Percentiles rank a stretch among this genome's conserved stretches.
These are phyloP conservation scores for Diploptera punctata DNA, from an alignment of 2,888 invertebrate genomes.

Conservation along the genomic window DNA sequence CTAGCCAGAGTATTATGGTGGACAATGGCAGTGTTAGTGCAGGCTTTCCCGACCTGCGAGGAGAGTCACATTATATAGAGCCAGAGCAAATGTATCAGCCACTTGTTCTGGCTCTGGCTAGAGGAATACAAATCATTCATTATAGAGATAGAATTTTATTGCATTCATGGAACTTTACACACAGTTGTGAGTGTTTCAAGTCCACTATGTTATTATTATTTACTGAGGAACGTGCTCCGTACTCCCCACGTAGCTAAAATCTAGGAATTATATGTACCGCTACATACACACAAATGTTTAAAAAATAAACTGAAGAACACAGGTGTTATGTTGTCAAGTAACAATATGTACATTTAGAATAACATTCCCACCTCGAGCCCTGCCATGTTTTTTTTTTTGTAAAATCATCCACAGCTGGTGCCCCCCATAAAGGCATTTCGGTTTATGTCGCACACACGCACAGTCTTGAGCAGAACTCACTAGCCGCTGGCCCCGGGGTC, in stretches of 20 bases:
- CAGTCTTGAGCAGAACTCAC: constrained; percentile 17
- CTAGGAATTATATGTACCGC: constrained; percentile 43
- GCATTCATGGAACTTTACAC: constrained; percentile 61
- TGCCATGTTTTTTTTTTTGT: constrained; percentile 2
- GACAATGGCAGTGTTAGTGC: too few relatives aligned
- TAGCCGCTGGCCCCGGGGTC: constrained; percentile 39
- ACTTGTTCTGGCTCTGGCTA: too few relatives aligned
- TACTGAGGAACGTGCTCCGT: constrained; percentile 58
- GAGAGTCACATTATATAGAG: too few relatives aligned
- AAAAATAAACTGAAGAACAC: constrained; percentile 44
- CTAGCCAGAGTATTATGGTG: too few relatives aligned
- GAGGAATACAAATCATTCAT: constrained; percentile 30
- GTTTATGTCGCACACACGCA: constrained; percentile 30
- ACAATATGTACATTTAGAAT: constrained; percentile 66
- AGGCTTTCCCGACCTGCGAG: too few relatives aligned
- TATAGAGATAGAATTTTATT: constrained; percentile 60
- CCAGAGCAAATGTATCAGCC: too few relatives aligned
- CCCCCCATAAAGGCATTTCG: constrained; percentile 41
- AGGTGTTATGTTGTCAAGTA: constrained; percentile 52
- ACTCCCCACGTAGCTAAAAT: constrained; percentile 51
- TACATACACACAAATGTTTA: constrained; percentile 43
- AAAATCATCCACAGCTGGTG: constrained; percentile 7
- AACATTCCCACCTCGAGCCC: constrained; percentile 46
- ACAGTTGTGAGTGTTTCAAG: constrained; percentile 42
- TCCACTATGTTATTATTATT: constrained; percentile 37